These are phyloP conservation scores for Balaeniceps rex DNA, from an alignment of 2,113 vertebrate species.

Conservation along the genomic window DNA sequence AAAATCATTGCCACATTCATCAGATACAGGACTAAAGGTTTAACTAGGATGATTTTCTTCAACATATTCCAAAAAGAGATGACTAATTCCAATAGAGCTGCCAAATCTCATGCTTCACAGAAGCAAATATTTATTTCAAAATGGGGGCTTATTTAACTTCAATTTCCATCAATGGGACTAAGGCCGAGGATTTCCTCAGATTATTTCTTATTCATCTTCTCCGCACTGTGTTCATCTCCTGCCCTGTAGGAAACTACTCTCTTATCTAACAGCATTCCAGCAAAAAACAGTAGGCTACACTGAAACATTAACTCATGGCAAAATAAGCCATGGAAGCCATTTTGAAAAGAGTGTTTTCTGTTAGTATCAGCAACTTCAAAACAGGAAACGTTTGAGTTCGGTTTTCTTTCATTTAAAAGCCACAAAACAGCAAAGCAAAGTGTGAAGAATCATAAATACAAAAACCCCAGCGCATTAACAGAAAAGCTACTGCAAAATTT, in stretches of 20 bases:
- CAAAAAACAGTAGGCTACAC: background rate
- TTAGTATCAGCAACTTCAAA: background rate
- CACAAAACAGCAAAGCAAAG: background rate
- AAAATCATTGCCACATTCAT: background rate
- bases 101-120: background rate
- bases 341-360: background rate
- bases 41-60: background rate
- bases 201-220: background rate
- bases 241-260: background rate
- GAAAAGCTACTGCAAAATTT: background rate
- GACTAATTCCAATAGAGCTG: background rate
- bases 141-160: background rate
- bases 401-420: background rate
- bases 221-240: background rate
- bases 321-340: background rate
- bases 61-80: background rate
- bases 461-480: background rate
- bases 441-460: background rate
- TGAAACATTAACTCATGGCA: background rate
- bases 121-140: background rate
- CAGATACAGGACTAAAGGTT: background rate
- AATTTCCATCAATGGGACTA: background rate
- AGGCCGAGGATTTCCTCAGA: background rate
- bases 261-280: background rate
- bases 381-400: background rate